phyloP scores from a whole-genome alignment of 1,140 invertebrate species.

The Meteorus sp. region DNA sequence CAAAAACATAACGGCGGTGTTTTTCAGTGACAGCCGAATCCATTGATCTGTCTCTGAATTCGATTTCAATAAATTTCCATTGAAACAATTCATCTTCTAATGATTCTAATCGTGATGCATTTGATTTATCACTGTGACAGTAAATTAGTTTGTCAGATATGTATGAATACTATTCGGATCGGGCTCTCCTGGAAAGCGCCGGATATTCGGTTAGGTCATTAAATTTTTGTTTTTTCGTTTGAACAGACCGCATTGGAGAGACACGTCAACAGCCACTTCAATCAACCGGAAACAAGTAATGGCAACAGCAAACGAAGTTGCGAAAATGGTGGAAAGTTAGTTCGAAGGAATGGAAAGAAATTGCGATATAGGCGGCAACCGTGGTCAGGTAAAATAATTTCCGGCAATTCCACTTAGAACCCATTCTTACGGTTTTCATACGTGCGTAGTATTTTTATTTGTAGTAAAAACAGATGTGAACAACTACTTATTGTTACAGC shows the following conservation, averaged over 20 bases:
- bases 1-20: constrained; percentile 12
- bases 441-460: too few species aligned
- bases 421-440: too few species aligned
- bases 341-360: constrained; percentile 83
- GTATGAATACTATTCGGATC: too few species aligned
- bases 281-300: constrained; percentile 64
- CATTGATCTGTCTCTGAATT: neutral
- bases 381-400: constrained; percentile 73
- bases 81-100: neutral
- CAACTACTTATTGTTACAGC: constrained; percentile 60
- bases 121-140: neutral
- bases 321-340: constrained; percentile 72
- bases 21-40: constrained; percentile 34
- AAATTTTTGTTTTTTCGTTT: constrained; percentile 34
- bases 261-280: constrained; percentile 94
- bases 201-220: constrained; percentile 23
- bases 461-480: too few species aligned
- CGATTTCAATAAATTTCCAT: neutral
- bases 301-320: constrained; percentile 67
- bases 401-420: too few species aligned
- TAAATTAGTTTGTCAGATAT: constrained; percentile 5
- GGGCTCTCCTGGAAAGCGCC: constrained; percentile 30
- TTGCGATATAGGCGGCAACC: constrained; percentile 80
- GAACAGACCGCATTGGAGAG: constrained; percentile 81
- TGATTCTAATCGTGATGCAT: neutral